Conservation (phyloP, 2,113 vertebrate genomes). For the Kryptolebias marmoratus region DNA sequence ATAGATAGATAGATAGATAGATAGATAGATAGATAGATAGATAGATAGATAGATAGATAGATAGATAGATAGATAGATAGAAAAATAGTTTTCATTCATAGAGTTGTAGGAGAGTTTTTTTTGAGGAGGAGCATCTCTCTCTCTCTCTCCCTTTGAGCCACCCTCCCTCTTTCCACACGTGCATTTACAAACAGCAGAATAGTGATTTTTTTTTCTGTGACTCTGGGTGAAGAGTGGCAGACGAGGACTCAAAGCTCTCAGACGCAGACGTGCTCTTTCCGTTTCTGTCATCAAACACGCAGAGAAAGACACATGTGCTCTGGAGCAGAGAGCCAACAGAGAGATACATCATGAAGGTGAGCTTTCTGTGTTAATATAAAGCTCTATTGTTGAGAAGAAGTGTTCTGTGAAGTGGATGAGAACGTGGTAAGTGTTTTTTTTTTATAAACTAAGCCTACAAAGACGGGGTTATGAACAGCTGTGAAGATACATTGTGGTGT, state of each 20-base stretch:
- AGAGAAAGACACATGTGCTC: constrained; percentile 45
- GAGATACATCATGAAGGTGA: constrained; percentile 75
- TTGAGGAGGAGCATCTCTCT: constrained; percentile 29
- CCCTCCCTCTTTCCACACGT: constrained; percentile 31
- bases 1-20: constrained; percentile 31
- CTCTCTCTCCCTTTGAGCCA: constrained; percentile 5
- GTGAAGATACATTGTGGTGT: not conserved
- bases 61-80: constrained; percentile 32
- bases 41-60: constrained; percentile 31
- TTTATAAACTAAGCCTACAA: no score
- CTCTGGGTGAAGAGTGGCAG: constrained; percentile 39
- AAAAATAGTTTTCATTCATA: constrained; percentile 50
- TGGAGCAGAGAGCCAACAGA: constrained; percentile 39
- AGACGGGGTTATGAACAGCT: not conserved
- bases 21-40: constrained; percentile 26
- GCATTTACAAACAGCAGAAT: constrained; percentile 40
- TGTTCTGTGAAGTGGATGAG: constrained; percentile 5
- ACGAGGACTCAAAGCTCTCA: constrained; percentile 26
- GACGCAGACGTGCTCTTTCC: constrained; percentile 16
- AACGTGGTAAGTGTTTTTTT: constrained; percentile 30
- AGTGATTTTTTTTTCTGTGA: constrained; percentile 39
- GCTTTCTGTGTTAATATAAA: constrained; percentile 11
- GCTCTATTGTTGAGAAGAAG: constrained; percentile 16
- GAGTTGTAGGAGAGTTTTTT: constrained; percentile 18
- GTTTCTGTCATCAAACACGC: constrained; percentile 29